Base-by-base conservation (phyloP, 2,888 invertebrate genomes). In the Troilus luridus region DNA sequence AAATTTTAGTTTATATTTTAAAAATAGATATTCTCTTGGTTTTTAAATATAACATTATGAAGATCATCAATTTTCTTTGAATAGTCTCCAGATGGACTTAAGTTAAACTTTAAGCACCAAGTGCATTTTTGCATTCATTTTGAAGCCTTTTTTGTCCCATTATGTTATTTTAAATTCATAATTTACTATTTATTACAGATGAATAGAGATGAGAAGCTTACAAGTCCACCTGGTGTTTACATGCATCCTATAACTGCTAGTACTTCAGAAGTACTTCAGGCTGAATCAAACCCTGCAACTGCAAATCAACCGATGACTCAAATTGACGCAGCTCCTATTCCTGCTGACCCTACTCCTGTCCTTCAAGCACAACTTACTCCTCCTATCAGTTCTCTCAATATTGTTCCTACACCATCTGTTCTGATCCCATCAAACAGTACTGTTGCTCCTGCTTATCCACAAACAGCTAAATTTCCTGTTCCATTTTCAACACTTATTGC, bases 261-360 rank as follows among this genome's bases (percentile, higher is more conserved):
- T 12, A 85, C 6, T 56, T 56, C 85, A 56, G 85, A 58, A 56
- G 77, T 54, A 77, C 81, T 81, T 81, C 24, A 24, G 5, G 5
- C 24, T 24, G 72, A 41, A 77, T 27, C 56, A 11, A 54, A 81
- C 17, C 19, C 81, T 21, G 7, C 10, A 11, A 54, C 81, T 21
- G 7, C 10, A 11, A 54, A 41, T 56, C 81, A 19, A 81, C 6
- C 10, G 0, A 12, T 85, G 7, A 56, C 56, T n/a, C 21, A 85
- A 85, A 85, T 85, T n/a, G 85, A 85, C 56, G 85, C 77, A 41
- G 77, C 85, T 6, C 85, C 85, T n/a, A 58, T 56, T n/a, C 85
- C 85, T 58, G 54, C n/a, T 56, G 85, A 85, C n/a, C 85, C 85
- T 85, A 85, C 85, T 58, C 85, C 85, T 21, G 85, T 56, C 12